Evolutionary conservation across 2,888 invertebrate genomes (phyloP).

Genomic region (Drosophila nr. medialis): DNA sequence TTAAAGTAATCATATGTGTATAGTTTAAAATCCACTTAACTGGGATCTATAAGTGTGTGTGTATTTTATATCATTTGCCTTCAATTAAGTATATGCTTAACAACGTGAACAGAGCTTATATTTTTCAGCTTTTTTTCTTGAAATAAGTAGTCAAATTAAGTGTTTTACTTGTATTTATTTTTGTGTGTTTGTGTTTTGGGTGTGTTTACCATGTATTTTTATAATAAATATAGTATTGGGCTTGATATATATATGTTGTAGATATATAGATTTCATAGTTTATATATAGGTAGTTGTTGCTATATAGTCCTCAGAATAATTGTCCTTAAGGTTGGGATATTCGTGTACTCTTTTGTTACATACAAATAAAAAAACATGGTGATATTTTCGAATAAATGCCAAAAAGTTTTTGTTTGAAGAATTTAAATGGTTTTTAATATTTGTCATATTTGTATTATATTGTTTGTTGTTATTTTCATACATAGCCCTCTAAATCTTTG

Average conservation of each 20-base stretch:
- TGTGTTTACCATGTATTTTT: slow-evolving; percentile 45
- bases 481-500: slow-evolving; percentile 27
- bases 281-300: slow-evolving; percentile 56
- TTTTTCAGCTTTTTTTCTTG: slow-evolving; percentile 6
- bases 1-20: slow-evolving; percentile 52
- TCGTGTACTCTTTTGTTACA: slow-evolving; percentile 64
- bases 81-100: slow-evolving; percentile 46
- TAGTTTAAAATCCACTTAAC: slow-evolving; percentile 36
- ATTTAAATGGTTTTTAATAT: slow-evolving; percentile 20
- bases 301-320: slow-evolving; percentile 62
- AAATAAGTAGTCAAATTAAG: slow-evolving; percentile 68
- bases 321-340: slow-evolving; percentile 75
- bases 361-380: slow-evolving; percentile 39
- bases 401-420: slow-evolving; percentile 28
- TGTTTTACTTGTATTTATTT: slow-evolving; percentile 37
- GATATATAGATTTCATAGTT: slow-evolving; percentile 46
- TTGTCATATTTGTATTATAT: slow-evolving; percentile 15
- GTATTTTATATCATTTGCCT: slow-evolving; percentile 17
- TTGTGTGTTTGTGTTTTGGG: slow-evolving; percentile 11
- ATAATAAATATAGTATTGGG: slow-evolving; percentile 41
- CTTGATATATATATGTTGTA: slow-evolving; percentile 28
- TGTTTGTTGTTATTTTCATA: slow-evolving; percentile 14
- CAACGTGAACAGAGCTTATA: slow-evolving; percentile 45
- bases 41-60: slow-evolving; percentile 34
- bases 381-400: slow-evolving; percentile 67